Evolutionary conservation across 2,888 invertebrate species (phyloP).

Genomic region (Mactromeris polynyma): DNA sequence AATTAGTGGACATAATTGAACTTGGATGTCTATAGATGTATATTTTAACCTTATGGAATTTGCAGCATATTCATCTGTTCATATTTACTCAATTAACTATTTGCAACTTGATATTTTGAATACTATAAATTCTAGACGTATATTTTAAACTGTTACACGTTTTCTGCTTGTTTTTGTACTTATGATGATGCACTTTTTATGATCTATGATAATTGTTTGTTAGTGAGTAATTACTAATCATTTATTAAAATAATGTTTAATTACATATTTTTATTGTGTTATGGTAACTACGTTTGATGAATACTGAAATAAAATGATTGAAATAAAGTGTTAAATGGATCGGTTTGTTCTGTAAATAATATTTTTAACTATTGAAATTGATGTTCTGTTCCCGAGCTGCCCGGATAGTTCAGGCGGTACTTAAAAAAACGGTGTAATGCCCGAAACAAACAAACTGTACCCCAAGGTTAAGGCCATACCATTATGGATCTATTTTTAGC

Average conservation of each 20-base stretch:
- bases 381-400: too few relatives aligned
- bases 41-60: not conserved
- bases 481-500: too few relatives aligned
- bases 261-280: not conserved
- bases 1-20: too few relatives aligned
- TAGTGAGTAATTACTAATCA: not conserved
- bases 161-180: not conserved
- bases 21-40: not conserved
- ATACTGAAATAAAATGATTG: constrained; percentile 1
- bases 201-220: not conserved
- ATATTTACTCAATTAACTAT: not conserved
- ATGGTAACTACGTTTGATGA: not conserved
- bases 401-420: too few relatives aligned
- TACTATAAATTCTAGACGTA: not conserved
- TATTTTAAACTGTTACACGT: not conserved
- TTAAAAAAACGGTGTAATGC: too few relatives aligned
- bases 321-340: not conserved
- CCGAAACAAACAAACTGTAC: too few relatives aligned
- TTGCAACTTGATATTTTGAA: not conserved
- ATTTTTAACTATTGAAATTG: too few relatives aligned
- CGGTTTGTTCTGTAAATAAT: too few relatives aligned
- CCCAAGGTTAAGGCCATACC: too few relatives aligned
- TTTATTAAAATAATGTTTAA: not conserved
- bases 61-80: not conserved
- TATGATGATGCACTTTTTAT: not conserved